These are phyloP conservation scores for Lophotriccus pileatus DNA, from an alignment of 2,797 vertebrate genomes.

Conservation along the genomic window DNA sequence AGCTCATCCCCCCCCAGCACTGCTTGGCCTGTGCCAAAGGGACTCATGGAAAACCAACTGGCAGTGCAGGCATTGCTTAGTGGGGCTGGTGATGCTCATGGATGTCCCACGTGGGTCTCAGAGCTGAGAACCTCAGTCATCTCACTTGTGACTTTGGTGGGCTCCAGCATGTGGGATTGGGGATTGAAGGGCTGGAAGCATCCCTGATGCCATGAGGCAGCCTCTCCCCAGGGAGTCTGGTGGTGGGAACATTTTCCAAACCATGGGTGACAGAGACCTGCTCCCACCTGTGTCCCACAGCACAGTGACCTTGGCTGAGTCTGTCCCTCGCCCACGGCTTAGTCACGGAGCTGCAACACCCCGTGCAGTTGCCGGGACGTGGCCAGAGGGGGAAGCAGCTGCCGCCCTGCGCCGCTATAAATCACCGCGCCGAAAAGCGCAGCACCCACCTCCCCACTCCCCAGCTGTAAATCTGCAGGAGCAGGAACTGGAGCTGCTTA, in stretches of 20 bases:
- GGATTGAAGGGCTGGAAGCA: background rate
- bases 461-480: background rate
- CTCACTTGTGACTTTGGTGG: background rate
- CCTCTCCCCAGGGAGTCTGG: background rate
- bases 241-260: background rate
- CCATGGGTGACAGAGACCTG: background rate
- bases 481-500: background rate
- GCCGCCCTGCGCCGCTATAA: background rate
- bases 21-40: background rate
- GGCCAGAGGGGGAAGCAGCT: background rate
- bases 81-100: background rate
- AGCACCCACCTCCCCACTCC: background rate
- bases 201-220: background rate
- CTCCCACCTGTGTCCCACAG: background rate
- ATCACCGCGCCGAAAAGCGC: background rate
- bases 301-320: background rate
- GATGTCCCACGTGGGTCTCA: background rate
- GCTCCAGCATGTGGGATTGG: rapidly evolving
- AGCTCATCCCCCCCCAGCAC: background rate
- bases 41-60: background rate
- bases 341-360: background rate
- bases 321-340: background rate
- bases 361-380: rapidly evolving
- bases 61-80: background rate
- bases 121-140: background rate